Conservation (phyloP, 2,113 vertebrate genomes). For the Steatornis caripensis region DNA sequence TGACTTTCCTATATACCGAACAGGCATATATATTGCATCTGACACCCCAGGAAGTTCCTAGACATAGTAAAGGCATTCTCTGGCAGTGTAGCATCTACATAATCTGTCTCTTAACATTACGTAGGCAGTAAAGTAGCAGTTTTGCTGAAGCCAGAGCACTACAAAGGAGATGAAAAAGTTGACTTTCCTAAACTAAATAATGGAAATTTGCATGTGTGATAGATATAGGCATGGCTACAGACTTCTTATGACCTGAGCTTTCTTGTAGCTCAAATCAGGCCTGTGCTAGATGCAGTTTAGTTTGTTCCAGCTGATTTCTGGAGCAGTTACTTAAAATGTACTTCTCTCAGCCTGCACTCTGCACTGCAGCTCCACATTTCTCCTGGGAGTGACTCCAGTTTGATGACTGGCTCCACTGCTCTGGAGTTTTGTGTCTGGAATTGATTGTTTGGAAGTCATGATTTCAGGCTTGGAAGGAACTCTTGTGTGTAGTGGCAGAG, state of each 20-base stretch:
- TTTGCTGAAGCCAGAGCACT: not conserved
- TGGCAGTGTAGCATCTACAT: not conserved
- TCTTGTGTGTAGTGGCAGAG: not conserved
- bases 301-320: not conserved
- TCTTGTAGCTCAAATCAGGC: not conserved
- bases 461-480: not conserved
- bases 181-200: not conserved
- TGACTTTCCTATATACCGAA: not conserved
- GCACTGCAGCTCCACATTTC: not conserved
- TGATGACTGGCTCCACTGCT: not conserved
- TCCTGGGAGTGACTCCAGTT: not conserved
- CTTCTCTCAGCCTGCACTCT: not conserved
- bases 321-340: not conserved
- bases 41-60: not conserved
- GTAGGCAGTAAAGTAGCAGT: not conserved
- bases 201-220: accelerated
- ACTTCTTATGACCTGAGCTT: not conserved
- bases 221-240: not conserved
- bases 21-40: not conserved
- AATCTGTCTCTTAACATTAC: accelerated
- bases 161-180: not conserved
- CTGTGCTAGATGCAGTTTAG: not conserved
- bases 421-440: not conserved
- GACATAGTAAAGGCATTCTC: accelerated
- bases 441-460: not conserved